Evolutionary conservation across 2,888 invertebrate genomes (phyloP), one percentile per base, ranked within the genome.

Genomic region (Hartigia nigra): DNA sequence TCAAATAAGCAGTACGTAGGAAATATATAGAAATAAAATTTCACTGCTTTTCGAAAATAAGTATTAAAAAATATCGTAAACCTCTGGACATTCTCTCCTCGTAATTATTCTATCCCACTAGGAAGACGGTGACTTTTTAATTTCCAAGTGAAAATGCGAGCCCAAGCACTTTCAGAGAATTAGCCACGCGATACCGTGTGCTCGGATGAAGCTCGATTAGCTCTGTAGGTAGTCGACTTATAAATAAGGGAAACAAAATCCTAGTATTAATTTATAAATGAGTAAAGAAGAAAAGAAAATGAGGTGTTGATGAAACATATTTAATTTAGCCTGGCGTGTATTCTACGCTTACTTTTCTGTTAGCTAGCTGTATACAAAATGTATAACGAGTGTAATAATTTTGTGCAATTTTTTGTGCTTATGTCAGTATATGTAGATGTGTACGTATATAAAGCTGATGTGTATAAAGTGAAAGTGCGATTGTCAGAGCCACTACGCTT

Each of bases 401-500:
- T 55, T 55, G 55, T 55, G 55, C 55, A 34, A 34, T 34, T 34
- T 34, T 34, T 5, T 55, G 39, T 34, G 34, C n/a, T n/a, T n/a
- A n/a, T n/a, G n/a, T n/a, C n/a, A n/a, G n/a, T n/a, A n/a, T n/a
- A n/a, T n/a, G n/a, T n/a, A n/a, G n/a, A n/a, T 34, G 34, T 34
- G 34, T 34, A 4, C 34, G 55, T 55, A 23, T 39, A 23, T 55
- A 55, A 9, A 55, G 55, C 55, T 55, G 23, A 55, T 9, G 55
- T 23, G 55, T 55, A 23, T 55, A 55, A 55, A 55, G 55, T 55
- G 23, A 55, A 55, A 78, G 82, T 82, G 83, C 84, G 85, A 85
- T 85, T 85, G 85, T 85, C 85, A 84, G 79, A 83, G 78, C 78
- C 72, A 70, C 70, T 39, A 78, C 77, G 74, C 77, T 76, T 78